Evolutionary conservation across 2,888 invertebrate genomes (phyloP).

Genomic region (Schizaphis graminum): DNA sequence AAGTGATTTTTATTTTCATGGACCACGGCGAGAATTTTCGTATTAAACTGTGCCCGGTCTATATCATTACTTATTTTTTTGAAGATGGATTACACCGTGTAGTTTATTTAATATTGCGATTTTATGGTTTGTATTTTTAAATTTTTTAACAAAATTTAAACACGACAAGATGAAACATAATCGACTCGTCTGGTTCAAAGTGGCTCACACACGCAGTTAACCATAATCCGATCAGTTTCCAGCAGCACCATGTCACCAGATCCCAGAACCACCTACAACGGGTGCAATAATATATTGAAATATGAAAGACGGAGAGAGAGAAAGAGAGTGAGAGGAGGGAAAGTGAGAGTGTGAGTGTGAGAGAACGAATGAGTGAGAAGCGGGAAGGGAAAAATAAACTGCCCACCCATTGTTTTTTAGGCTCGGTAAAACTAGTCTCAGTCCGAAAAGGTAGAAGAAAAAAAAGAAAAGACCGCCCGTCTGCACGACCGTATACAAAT

Average conservation of each 20-base stretch:
- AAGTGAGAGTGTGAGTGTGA: background rate
- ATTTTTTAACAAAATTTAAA: constrained; percentile 29
- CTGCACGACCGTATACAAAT: constrained; percentile 48
- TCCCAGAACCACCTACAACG: constrained; percentile 61
- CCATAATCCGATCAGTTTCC: constrained; percentile 63
- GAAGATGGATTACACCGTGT: background rate
- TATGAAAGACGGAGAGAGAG: background rate
- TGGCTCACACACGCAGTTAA: constrained; percentile 56
- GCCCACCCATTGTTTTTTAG: constrained; percentile 61
- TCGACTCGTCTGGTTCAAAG: constrained; percentile 51
- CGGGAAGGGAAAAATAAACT: constrained; percentile 22
- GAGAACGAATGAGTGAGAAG: background rate
- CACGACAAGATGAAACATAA: constrained; percentile 63
- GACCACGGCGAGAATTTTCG: background rate
- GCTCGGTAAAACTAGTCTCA: constrained; percentile 28
- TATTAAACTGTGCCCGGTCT: background rate
- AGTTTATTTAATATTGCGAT: constrained; percentile 6
- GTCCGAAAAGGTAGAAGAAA: constrained; percentile 37
- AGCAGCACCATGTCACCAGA: constrained; percentile 59
- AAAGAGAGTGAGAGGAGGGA: background rate
- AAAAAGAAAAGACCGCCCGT: constrained; percentile 49
- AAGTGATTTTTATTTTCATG: background rate
- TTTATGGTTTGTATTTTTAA: background rate
- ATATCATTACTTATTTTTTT: background rate
- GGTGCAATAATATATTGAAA: constrained; percentile 36